A percentile compares a stretch with the other conserved stretches of the same genome.
These are phyloP conservation scores for Chelonoidis abingdonii DNA, from an alignment of 2,113 vertebrate genomes.

Conservation along the genomic window DNA sequence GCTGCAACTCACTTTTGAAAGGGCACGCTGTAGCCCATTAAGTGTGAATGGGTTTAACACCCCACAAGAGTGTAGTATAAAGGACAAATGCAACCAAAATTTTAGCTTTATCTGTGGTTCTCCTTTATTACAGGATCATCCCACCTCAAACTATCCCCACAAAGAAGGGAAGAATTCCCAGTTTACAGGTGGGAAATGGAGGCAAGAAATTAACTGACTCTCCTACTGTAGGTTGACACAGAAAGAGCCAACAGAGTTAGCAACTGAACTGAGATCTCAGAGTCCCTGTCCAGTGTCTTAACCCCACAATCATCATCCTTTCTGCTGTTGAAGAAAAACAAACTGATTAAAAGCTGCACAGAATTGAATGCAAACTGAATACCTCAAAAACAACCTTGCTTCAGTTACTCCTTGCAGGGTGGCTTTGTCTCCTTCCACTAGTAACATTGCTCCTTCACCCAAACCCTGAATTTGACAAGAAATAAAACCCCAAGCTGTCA, in stretches of 20 bases:
- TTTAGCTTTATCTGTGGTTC: background rate
- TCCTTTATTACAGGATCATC: background rate
- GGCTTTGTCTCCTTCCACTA: constrained; percentile 87
- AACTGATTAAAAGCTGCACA: background rate
- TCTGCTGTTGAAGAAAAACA: background rate
- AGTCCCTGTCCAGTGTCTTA: background rate
- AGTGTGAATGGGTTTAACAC: background rate
- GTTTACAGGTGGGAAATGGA: background rate
- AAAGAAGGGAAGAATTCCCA: background rate
- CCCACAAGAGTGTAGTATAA: background rate
- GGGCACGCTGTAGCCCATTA: background rate
- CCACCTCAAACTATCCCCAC: background rate
- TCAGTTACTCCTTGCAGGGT: constrained; percentile 84
- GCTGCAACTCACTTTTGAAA: background rate
- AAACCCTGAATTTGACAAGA: constrained; percentile 77
- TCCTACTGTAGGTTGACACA: background rate
- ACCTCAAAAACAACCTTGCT: constrained; percentile 87
- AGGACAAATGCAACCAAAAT: background rate
- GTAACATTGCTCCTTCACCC: constrained; percentile 86
- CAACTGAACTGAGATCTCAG: background rate
- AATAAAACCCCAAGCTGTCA: background rate
- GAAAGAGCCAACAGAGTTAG: background rate
- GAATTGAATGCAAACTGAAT: constrained; percentile 2
- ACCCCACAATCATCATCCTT: background rate
- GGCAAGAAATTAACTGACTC: background rate